Evolutionary conservation across 1,140 invertebrate species (phyloP), one percentile per base, ranked within the genome.

Genomic region (Nymphalis io): DNA sequence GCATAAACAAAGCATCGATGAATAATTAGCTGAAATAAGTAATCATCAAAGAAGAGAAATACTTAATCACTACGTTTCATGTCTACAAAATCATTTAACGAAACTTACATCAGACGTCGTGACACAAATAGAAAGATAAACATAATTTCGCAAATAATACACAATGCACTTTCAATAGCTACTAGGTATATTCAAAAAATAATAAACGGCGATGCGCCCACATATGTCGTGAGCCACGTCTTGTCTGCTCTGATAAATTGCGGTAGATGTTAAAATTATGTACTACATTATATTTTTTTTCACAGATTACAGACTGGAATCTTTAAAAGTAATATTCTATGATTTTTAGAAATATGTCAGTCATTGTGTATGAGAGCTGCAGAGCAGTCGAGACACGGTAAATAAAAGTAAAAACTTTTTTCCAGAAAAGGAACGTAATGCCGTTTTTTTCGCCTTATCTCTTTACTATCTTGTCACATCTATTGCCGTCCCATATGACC

Each of bases 161-260:
- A 55, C 23, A 55, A 27, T 27, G 51, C 13, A 27, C 51, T 55
- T 55, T 55, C 20, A 23, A 27, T 55, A 55, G 21, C 20, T 53
- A 20, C 10, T 27, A 15, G 23, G 13, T 51, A 11, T 51, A 55
- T 23, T 15, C 3, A 55, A 55, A 55, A 27, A 55, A 55, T 55
- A 21, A 51, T 20, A 51, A 18, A 21, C 13, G 48, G 16, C 20
- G 48, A 20, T 51, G 48, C 48, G 48, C 48, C 48, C 23, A 55
- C 51, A 21, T 21, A 55, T 55, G 20, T 27, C 13, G 21, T 55
- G 51, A 55, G 23, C 51, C 4, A 23, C 12, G 20, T 27, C 18
- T 8, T n/a, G 10, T 53, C 20, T 21, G 51, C 20, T 23, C 20
- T 23, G 21, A 55, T 55, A 23, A 23, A 21, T 55, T 12, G 11